Base-by-base conservation (phyloP, 2,113 vertebrate species). In the Bubo scandiacus region DNA sequence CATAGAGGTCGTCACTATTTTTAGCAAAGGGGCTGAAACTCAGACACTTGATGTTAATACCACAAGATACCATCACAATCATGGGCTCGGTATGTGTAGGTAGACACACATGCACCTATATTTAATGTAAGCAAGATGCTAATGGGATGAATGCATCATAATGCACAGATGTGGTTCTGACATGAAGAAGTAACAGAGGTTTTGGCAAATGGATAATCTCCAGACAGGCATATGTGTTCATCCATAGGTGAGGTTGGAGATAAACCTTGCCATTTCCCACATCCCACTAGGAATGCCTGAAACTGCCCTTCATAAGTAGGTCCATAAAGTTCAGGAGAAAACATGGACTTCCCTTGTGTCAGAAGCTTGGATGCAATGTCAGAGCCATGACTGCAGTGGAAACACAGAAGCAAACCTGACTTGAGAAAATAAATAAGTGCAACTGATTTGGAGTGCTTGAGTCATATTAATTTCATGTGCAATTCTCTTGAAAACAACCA, bases 201-300 rank as follows among this genome's bases (percentile, higher is more conserved):
- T 92, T 85, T 34, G 55, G 43, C n/a, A 65, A 51, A 47, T 25
- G 27, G 36, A 21, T 63, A 23, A 87, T 75, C 26, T 77, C 23
- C 58, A 91, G 23, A 49, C 7, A 6, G 21, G 11, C 19, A 8
- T 40, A 8, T 29, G 8, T 49, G 21, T 49, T 72, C 52, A 23
- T 40, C 42, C 5, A 6, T 21, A 38, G 0, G 0, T 15, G 30
- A 0, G 1, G 25, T 0, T 61, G 40, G 52, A 90, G 30, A 80
- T 61, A 61, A 94, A 42, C 3, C 11, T 62, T 72, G 25, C 22
- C 0, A 36, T 68, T 77, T 85, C 34, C 29, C 42, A 51, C 13
- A 58, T 74, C 32, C 59, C 61, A 23, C 23, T 51, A 54, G 10
- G 57, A 67, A n/a, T 19, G 36, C 8, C 36, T 72, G 78, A 82